phyloP scores from a whole-genome alignment of 2,797 vertebrate species.

The Tarsius wallacei region DNA sequence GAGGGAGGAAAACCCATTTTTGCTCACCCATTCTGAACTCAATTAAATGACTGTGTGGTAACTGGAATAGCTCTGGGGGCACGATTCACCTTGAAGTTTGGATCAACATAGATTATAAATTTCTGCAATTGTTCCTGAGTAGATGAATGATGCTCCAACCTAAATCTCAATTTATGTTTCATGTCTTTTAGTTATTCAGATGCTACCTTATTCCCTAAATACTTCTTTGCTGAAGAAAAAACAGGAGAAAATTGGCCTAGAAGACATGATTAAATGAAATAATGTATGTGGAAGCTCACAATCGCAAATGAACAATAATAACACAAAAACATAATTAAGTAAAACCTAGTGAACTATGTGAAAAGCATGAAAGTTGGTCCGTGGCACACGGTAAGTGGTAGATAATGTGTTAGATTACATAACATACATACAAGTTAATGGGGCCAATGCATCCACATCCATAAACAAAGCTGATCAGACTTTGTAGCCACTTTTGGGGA shows the following conservation, averaged over 20 bases:
- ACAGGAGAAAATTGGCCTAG: neutral
- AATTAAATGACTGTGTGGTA: neutral
- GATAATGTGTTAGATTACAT: neutral
- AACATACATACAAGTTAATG: neutral
- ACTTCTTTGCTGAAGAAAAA: constrained; percentile 6
- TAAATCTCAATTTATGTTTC: constrained; percentile 3
- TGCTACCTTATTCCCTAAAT: neutral
- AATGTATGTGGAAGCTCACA: neutral
- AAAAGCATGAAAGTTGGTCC: neutral
- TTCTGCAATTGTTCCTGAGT: neutral
- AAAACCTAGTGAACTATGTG: neutral
- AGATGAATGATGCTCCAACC: neutral
- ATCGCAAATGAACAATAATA: neutral
- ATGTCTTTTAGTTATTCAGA: neutral
- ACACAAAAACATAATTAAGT: neutral
- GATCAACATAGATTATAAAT: neutral
- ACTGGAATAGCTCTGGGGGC: neutral
- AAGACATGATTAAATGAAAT: constrained; percentile 51
- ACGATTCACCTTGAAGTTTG: rapidly evolving
- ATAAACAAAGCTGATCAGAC: neutral
- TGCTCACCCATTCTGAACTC: neutral
- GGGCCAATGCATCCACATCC: neutral
- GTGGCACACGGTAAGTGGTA: neutral
- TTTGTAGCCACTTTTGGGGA: neutral
- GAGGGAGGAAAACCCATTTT: neutral